Conservation (phyloP, 2,113 vertebrate species). For the Etheostoma cragini region DNA sequence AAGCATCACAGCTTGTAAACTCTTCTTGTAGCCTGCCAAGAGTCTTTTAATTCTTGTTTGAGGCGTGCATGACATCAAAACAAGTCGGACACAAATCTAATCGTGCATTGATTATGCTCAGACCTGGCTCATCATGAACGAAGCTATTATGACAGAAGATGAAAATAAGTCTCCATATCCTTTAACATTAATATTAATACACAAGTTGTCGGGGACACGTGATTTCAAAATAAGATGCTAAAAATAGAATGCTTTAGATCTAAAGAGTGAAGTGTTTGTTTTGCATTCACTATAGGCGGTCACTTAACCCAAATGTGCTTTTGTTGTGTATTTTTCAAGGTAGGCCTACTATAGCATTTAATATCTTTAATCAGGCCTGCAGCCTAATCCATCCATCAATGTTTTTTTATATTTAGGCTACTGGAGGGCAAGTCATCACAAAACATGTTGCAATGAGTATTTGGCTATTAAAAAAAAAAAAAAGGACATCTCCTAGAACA, state of each 20-base stretch:
- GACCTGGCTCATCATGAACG: too few species aligned
- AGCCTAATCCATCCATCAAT: background rate
- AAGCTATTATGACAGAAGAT: background rate
- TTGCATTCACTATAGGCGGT: background rate
- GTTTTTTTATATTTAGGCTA: background rate
- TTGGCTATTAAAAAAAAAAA: background rate
- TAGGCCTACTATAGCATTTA: background rate
- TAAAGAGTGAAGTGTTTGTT: background rate
- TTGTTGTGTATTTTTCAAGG: background rate
- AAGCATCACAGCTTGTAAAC: too few species aligned
- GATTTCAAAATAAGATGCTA: background rate
- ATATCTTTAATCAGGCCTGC: background rate
- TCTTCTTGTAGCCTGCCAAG: too few species aligned
- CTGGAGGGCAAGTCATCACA: background rate
- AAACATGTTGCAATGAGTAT: background rate
- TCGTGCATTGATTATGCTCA: too few species aligned
- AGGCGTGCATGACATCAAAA: too few species aligned
- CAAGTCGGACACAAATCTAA: too few species aligned
- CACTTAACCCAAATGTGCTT: background rate
- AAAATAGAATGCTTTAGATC: background rate
- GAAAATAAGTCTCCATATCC: background rate
- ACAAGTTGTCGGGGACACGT: background rate
- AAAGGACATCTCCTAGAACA: background rate
- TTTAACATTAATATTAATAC: slow-evolving; percentile 8
- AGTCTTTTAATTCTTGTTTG: too few species aligned